Percentiles rank a stretch among this genome's conserved stretches.
Conservation (phyloP, 2,113 vertebrate species). For the Tursiops truncatus region DNA sequence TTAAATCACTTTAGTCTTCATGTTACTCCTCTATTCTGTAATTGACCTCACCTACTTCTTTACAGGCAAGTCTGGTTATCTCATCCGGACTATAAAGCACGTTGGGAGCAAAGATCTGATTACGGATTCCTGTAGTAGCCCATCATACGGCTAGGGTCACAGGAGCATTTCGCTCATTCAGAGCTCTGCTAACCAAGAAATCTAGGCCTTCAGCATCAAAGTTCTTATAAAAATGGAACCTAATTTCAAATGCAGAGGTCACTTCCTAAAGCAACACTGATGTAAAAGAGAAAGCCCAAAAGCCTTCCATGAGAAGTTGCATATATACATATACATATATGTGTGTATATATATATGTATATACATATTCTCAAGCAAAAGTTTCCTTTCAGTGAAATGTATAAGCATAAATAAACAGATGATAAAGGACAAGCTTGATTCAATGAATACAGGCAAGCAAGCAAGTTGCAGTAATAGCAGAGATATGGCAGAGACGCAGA, state of each 20-base stretch:
- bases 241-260: slow-evolving; percentile 15
- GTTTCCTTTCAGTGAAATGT: neutral
- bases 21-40: neutral
- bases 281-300: neutral
- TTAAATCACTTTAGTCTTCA: slow-evolving; percentile 10
- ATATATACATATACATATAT: neutral
- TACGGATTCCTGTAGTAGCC: slow-evolving; percentile 15
- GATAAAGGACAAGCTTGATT: neutral
- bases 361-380: neutral
- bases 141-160: neutral
- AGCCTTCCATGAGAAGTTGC: neutral
- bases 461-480: neutral
- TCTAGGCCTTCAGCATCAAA: neutral
- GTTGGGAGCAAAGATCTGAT: neutral
- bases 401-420: slow-evolving; percentile 9
- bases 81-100: neutral
- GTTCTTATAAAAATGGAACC: slow-evolving; percentile 21
- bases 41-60: slow-evolving; percentile 3
- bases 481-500: neutral
- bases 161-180: neutral
- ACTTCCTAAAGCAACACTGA: neutral
- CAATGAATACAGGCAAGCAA: neutral
- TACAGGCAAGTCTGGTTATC: neutral
- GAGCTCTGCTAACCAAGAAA: neutral
- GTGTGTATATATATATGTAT: neutral